Evolutionary conservation across 1,140 invertebrate species (phyloP), one percentile per base, ranked within the genome.

Genomic region (Drosophila burlai): DNA sequence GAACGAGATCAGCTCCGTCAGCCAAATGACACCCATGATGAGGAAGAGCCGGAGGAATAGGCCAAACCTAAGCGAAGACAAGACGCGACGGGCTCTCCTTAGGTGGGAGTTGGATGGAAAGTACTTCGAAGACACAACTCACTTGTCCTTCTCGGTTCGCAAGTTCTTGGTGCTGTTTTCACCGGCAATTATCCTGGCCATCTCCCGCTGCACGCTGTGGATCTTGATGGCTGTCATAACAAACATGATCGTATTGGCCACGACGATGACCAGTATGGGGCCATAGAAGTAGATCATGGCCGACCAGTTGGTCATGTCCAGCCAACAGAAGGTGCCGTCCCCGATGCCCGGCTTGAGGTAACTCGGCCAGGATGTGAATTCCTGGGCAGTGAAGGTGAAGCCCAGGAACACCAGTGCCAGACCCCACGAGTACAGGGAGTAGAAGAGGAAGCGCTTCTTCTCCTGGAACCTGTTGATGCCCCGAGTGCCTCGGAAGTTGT

Each of bases 21-120:
- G 93, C 96, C 96, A 97, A 61, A 95, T 96, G 2, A 96, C 94
- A 7, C 96, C 96, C 96, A 96, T 96, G 0, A 96, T 95, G 24
- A 96, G 93, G 62, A 96, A 95, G 7, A 97, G 91, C 71, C 96
- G 96, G 49, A 96, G 67, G 73, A 96, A 96, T 0, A 96, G 84
- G 59, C 95, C 94, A 67, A 96, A 95, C 92, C 96, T 96, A 81
- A 10, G 91, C 62, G 42, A 10, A 21, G 49, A 52, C 9, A 26
- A 38, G 18, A 43, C 9, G 31, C 50, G 42, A 57, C 64, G 52
- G 13, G 16, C 18, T 10, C 58, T 57, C 24, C 49, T 66, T 45
- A 77, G 52, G 24, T 40, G 45, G 18, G 34, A 57, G 46, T 73
- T 66, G 38, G 45, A 66, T 50, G 13, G 10, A 24, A 46, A 47